phyloP scores from a whole-genome alignment of 1,140 invertebrate genomes.

The Drosophila watanabei region DNA sequence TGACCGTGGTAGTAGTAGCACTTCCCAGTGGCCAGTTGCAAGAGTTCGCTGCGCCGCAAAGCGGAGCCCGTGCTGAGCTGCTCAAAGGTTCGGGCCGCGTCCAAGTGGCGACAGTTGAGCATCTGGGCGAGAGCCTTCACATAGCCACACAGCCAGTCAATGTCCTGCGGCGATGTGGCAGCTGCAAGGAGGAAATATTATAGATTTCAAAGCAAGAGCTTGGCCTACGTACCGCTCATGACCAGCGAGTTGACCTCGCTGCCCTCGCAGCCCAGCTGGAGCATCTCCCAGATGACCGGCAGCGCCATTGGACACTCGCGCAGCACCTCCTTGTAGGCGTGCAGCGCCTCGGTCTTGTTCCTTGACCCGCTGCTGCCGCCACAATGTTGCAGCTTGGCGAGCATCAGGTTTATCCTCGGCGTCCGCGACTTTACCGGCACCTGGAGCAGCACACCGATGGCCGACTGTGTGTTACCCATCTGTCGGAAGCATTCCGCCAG shows the following conservation, averaged over 20 bases:
- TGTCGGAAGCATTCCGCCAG: constrained; percentile 89
- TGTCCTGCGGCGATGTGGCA: constrained; percentile 83
- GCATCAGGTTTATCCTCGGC: constrained; percentile 90
- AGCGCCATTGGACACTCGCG: constrained; percentile 91
- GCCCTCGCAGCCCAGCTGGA: constrained; percentile 90
- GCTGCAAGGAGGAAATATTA: constrained; percentile 31
- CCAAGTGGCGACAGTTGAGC: constrained; percentile 88
- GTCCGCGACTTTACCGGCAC: constrained; percentile 90
- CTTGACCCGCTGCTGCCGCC: constrained; percentile 68
- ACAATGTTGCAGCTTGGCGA: constrained; percentile 90
- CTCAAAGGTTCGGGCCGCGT: constrained; percentile 88
- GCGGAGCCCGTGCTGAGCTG: constrained; percentile 88
- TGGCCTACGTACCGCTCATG: constrained; percentile 86
- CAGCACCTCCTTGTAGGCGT: constrained; percentile 92
- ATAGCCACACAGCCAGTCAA: constrained; percentile 89
- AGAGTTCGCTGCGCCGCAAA: constrained; percentile 89
- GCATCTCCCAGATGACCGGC: constrained; percentile 89
- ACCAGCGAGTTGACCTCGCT: constrained; percentile 90
- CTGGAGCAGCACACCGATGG: constrained; percentile 89
- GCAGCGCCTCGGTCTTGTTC: constrained; percentile 90
- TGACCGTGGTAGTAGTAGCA: constrained; percentile 89
- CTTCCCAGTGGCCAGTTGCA: constrained; percentile 89
- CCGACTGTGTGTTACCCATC: constrained; percentile 88
- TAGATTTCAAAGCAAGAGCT: too few species aligned
- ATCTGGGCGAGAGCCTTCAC: constrained; percentile 90